A percentile compares a stretch with the other conserved stretches of the same genome.
Evolutionary conservation across 1,140 invertebrate genomes (phyloP).

Genomic region (Drosophila nasuta): DNA sequence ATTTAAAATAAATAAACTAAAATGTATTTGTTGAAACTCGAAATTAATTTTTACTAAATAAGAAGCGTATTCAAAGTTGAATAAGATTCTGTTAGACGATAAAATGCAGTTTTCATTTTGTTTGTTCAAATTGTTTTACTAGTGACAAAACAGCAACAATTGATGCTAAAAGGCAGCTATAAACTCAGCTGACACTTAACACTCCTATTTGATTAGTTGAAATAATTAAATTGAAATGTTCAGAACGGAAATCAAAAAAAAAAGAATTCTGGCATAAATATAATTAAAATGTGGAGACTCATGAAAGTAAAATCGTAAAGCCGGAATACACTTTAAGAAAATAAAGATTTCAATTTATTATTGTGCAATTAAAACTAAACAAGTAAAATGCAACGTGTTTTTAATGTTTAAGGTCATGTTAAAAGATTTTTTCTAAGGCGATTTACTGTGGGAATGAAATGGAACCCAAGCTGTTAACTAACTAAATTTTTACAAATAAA

Average conservation of each 20-base stretch:
- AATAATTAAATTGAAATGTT: conserved; percentile 1
- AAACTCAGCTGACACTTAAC: not conserved
- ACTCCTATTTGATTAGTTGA: not conserved
- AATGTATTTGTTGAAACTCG: too few relatives aligned
- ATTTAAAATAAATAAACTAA: too few relatives aligned
- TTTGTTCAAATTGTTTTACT: not conserved
- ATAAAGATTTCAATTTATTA: not conserved
- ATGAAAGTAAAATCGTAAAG: not conserved
- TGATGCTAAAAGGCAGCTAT: not conserved
- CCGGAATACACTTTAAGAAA: not conserved
- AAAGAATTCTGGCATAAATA: not conserved
- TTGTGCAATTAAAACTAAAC: not conserved
- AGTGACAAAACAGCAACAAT: not conserved
- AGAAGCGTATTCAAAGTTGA: too few relatives aligned
- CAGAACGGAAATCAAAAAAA: too few relatives aligned
- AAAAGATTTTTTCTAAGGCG: too few relatives aligned
- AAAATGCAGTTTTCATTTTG: not conserved
- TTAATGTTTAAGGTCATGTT: too few relatives aligned
- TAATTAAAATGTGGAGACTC: not conserved
- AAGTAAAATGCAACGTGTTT: too few relatives aligned
- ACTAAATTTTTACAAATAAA: too few relatives aligned
- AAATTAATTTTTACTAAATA: too few relatives aligned
- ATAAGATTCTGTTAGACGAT: too few relatives aligned
- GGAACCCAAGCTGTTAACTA: too few relatives aligned
- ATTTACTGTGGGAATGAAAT: too few relatives aligned